Evolutionary conservation across 2,797 vertebrate species (phyloP), one percentile per base, ranked within the genome.

Genomic region (Nannoperca australis): DNA sequence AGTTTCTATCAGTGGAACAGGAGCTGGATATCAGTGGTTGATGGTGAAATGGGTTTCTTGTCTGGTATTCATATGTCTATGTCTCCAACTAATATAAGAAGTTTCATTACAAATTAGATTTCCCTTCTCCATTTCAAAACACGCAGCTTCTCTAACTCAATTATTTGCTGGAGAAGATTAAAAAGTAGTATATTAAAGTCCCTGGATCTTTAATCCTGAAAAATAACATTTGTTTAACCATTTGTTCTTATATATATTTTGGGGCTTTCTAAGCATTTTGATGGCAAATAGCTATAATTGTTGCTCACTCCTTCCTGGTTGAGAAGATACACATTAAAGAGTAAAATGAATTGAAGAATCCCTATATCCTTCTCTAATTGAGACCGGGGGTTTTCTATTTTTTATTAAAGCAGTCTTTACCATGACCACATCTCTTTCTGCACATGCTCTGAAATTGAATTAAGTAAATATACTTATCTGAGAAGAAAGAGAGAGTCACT

Each of bases 1-100:
- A 44, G 58, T 10, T 34, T 75, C 77, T 83, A 70, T 79, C 64
- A 67, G 69, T 67, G 65, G 42, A 82, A 18, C 61, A 63, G 72
- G 60, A 78, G 67, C 63, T 42, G 27, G 49, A 49, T 76, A 49
- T 73, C 55, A 63, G 24, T 9, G 61, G 40, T 24, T 65, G 51
- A 56, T 58, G 64, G 50, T 66, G 40, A 53, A 70, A 24, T 76
- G 24, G 59, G 50, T 60, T 34, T 70, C 51, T 76, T n/a, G 30
- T 76, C 54, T 67, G 55, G 22, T 61, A 22, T 45, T 59, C 17
- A 10, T 45, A 49, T 58, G 66, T 45, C 27, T 4, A 30, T 17
- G 9, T 36, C 36, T 50, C 32, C 2, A 50, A n/a, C 62, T 74
- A 42, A 73, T 55, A 32, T 54, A 44, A 47, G 6, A 13, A 34